phyloP scores from a whole-genome alignment of 2,113 vertebrate genomes.

The Phyllostomus discolor region DNA sequence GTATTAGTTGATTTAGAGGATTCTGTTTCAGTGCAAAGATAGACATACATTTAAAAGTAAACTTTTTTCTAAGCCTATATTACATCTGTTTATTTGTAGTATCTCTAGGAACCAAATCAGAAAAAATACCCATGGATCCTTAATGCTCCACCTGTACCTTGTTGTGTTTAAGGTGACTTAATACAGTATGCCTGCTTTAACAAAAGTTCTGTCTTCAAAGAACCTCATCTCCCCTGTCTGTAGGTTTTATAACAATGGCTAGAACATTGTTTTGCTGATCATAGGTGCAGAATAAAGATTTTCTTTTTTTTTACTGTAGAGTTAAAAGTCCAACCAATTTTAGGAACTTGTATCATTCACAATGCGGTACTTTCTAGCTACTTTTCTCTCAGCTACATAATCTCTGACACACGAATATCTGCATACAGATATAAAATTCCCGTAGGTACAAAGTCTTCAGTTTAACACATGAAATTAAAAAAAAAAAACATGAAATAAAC shows the following conservation, averaged over 20 bases:
- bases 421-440: background rate
- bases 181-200: background rate
- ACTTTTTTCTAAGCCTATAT: background rate
- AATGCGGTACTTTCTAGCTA: background rate
- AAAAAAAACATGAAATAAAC: background rate
- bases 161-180: background rate
- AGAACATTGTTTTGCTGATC: background rate
- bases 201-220: background rate
- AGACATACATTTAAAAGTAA: background rate
- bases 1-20: background rate
- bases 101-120: background rate
- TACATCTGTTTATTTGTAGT: background rate
- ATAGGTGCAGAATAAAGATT: background rate
- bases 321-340: background rate
- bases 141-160: background rate
- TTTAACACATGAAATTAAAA: background rate
- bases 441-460: background rate
- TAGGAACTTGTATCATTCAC: background rate
- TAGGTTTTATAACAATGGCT: background rate
- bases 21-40: slow-evolving; percentile 5
- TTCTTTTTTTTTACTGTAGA: background rate
- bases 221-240: background rate
- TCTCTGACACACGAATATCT: background rate
- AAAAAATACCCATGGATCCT: background rate
- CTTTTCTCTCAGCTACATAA: background rate